Evolutionary conservation across 2,797 vertebrate species (phyloP), one percentile per base, ranked within the genome.

Genomic region (Artibeus lituratus): DNA sequence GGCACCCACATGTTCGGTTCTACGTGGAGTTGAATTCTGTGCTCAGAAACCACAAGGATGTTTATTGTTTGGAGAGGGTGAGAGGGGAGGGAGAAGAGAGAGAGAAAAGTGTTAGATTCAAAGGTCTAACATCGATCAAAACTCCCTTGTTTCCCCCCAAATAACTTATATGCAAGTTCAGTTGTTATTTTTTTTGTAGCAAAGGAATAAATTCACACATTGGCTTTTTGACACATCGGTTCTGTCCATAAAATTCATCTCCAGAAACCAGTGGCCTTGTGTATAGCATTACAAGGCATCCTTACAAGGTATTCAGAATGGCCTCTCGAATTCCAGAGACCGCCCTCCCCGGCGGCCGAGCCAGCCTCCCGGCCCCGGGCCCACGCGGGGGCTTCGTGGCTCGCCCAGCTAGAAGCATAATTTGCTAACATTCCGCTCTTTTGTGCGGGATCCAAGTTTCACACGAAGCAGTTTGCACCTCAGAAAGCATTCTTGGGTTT

Each of bases 401-500:
- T 6, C 0, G 2, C 97, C 83, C 73, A 90, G 29, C 57, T 57
- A 73, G 74, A 84, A 85, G 94, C 59, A 21, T 47, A 83, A 94
- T 96, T 86, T 97, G 84, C 93, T 96, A 94, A 72, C 22, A 70
- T 81, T 96, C 93, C 7, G 92, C 57, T 95, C 94, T 96, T 98
- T 94, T 90, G n/a, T 80, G 80, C 15, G 73, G 87, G 47, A 53
- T 96, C 91, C 94, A 96, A 97, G 97, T 97, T 97, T 95, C 95
- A 81, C 6, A 88, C 84, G 94, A 90, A 95, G 95, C 35, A 89
- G 97, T 97, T 94, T 96, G 96, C 96, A 88, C 94, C 88, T 97
- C 96, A 96, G 97, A 97, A 96, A 95, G 86, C 94, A 87, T 59
- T 49, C 96, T 87, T 97, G 94, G 49, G 96, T 97, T 98, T 98